phyloP scores from a whole-genome alignment of 2,113 vertebrate species.

The Apeltes quadracus region DNA sequence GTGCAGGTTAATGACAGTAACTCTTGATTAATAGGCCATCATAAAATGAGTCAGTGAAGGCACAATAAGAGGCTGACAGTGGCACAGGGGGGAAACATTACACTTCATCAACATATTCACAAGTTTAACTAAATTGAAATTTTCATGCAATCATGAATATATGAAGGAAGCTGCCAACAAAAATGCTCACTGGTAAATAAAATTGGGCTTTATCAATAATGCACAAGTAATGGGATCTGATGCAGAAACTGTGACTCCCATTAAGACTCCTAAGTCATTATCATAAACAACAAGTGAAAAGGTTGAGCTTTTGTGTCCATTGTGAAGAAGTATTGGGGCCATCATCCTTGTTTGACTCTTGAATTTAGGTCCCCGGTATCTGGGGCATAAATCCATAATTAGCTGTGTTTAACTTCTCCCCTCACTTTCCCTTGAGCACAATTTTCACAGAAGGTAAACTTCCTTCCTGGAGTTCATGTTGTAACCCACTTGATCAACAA shows the following conservation, averaged over 20 bases:
- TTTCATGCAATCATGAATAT: slow-evolving; percentile 59
- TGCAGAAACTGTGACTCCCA: slow-evolving; percentile 19
- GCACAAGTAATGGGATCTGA: slow-evolving; percentile 53
- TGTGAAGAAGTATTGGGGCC: slow-evolving; percentile 42
- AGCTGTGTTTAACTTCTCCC: slow-evolving; percentile 65
- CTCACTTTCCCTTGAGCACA: slow-evolving; percentile 48
- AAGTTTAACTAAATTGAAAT: slow-evolving; percentile 54
- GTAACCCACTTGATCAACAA: slow-evolving; percentile 31
- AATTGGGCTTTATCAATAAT: slow-evolving; percentile 69
- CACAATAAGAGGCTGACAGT: slow-evolving; percentile 10
- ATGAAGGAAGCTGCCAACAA: slow-evolving; percentile 38
- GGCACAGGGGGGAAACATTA: background rate
- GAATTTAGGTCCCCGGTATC: slow-evolving; percentile 73
- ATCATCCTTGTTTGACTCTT: slow-evolving; percentile 60
- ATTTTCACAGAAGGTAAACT: slow-evolving; percentile 42
- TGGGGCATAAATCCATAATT: slow-evolving; percentile 71
- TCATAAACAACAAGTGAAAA: slow-evolving; percentile 40
- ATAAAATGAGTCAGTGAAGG: slow-evolving; percentile 28
- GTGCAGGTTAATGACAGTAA: background rate
- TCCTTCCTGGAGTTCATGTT: slow-evolving; percentile 4
- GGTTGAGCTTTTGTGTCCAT: slow-evolving; percentile 41
- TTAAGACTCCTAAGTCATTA: slow-evolving; percentile 36
- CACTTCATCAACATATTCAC: slow-evolving; percentile 25
- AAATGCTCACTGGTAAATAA: slow-evolving; percentile 50
- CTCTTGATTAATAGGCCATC: slow-evolving; percentile 6